Evolutionary conservation across 2,797 vertebrate genomes (phyloP).

Genomic region (Cheirogaleus major): DNA sequence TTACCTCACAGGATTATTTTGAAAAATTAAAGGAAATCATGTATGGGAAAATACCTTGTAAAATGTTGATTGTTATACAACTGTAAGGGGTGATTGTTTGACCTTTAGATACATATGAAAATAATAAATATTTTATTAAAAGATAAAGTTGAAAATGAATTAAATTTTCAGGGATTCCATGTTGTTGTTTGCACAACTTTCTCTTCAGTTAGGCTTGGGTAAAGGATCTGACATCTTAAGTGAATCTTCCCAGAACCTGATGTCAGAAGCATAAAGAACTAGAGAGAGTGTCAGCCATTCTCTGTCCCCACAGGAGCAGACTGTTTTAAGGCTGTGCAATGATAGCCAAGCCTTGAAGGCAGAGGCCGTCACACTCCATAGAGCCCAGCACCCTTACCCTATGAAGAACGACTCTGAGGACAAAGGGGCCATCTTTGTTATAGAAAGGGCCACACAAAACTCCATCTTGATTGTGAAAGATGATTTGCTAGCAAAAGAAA

Average conservation of each 20-base stretch:
- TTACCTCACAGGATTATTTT: background rate
- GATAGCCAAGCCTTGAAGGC: background rate
- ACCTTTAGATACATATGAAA: background rate
- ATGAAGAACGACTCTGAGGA: background rate
- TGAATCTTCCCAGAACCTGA: background rate
- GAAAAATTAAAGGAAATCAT: background rate
- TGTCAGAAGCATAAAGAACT: background rate
- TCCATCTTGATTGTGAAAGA: background rate
- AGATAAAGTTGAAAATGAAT: background rate
- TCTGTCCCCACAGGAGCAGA: background rate
- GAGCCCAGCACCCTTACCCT: background rate
- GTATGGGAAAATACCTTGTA: background rate
- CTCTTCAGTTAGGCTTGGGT: conserved; percentile 19
- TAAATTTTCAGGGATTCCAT: background rate
- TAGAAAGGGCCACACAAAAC: background rate
- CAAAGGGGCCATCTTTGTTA: background rate
- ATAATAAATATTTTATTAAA: conserved; percentile 39
- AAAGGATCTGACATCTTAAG: conserved; percentile 70
- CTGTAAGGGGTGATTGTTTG: background rate
- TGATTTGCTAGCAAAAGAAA: background rate
- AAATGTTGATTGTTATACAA: background rate
- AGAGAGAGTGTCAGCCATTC: background rate
- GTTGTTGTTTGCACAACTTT: background rate
- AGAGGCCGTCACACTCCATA: background rate
- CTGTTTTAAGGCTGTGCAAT: background rate